These are phyloP conservation scores for Aurelia coerulea DNA, from an alignment of 30 jellyfish, hydroid and myxozoan genomes.

Conservation along the genomic window DNA sequence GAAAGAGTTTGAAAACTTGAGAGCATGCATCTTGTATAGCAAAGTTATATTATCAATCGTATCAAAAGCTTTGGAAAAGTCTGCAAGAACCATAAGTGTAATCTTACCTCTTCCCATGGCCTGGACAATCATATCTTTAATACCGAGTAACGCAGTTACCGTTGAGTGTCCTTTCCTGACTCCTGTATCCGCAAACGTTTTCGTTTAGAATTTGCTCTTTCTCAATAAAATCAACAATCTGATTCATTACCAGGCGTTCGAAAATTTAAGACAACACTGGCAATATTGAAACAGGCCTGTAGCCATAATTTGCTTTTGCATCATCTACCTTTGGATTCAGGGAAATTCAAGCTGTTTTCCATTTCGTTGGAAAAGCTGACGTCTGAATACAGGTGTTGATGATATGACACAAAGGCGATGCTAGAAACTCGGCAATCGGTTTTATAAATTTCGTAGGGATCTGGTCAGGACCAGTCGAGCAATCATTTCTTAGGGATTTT, in stretches of 20 bases:
- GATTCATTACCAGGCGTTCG: no score
- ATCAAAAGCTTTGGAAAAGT: slow-evolving; percentile 79
- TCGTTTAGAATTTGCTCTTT: no score
- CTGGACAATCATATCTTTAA: no score
- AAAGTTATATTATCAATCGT: slow-evolving; percentile 57
- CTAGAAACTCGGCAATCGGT: slow-evolving; percentile 43
- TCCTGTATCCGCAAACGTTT: no score
- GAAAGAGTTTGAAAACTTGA: no score
- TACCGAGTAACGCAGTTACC: no score
- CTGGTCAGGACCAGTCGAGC: no score
- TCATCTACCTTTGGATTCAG: slow-evolving; percentile 36
- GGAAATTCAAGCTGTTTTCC: slow-evolving; percentile 32
- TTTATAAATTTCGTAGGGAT: no score
- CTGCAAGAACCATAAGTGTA: slow-evolving; percentile 73
- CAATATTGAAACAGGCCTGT: slow-evolving; percentile 42
- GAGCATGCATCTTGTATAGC: slow-evolving; percentile 42
- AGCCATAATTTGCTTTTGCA: slow-evolving; percentile 35
- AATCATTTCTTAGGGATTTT: no score
- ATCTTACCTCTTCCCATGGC: slow-evolving; percentile 70
- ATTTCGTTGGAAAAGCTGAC: slow-evolving; percentile 42
- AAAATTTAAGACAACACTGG: no score
- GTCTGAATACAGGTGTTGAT: slow-evolving; percentile 34
- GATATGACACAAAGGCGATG: slow-evolving; percentile 31
- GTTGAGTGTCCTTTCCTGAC: no score
- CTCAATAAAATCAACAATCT: no score